These are phyloP conservation scores for Odontomachus brunneus DNA, from an alignment of 1,140 invertebrate species.

Conservation along the genomic window DNA sequence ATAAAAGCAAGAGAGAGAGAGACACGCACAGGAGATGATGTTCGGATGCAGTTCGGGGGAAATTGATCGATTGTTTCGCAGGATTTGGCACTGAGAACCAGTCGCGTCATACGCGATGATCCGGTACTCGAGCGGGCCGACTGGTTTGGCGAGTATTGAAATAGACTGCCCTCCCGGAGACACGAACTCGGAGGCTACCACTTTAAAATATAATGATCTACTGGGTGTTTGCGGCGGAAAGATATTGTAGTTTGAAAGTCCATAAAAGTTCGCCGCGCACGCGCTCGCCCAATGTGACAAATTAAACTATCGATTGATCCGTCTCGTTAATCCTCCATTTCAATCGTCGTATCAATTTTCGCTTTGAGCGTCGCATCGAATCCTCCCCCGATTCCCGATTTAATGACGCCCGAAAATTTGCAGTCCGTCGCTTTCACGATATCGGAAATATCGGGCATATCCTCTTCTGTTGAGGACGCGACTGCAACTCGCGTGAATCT, in stretches of 20 bases:
- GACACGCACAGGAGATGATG: too few relatives aligned
- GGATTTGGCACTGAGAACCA: conserved; percentile 65
- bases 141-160: conserved; percentile 78
- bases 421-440: too few relatives aligned
- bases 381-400: too few relatives aligned
- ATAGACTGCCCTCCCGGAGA: conserved; percentile 69
- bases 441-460: too few relatives aligned
- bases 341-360: too few relatives aligned
- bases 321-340: not conserved
- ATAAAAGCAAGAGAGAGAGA: not conserved
- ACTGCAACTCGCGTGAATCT: not conserved
- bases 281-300: not conserved
- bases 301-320: not conserved
- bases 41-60: conserved; percentile 3
- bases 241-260: conserved; percentile 18
- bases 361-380: too few relatives aligned
- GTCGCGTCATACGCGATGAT: conserved; percentile 65
- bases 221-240: conserved; percentile 65
- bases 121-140: conserved; percentile 62
- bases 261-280: not conserved
- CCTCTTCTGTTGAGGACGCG: too few relatives aligned
- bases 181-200: conserved; percentile 28
- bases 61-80: conserved; percentile 66
- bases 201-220: conserved; percentile 66
- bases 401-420: too few relatives aligned